Evolutionary conservation across 2,888 invertebrate species (phyloP).

Genomic region (Smittia aterrima): DNA sequence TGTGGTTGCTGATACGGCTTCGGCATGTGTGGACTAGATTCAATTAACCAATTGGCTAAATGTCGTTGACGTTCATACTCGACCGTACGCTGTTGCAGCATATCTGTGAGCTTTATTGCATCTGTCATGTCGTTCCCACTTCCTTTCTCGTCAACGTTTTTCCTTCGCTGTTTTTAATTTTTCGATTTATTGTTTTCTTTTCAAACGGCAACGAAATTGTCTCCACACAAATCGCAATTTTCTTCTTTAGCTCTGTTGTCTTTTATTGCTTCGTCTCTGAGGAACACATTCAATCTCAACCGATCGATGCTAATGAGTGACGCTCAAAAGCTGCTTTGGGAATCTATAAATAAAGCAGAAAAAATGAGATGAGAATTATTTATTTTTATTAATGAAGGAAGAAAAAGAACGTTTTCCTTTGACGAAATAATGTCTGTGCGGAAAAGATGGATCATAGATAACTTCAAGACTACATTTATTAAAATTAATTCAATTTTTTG

Average conservation of each 20-base stretch:
- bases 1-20: slow-evolving; percentile 36
- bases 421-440: background rate
- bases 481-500: no score
- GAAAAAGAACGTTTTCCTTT: background rate
- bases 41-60: slow-evolving; percentile 55
- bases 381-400: background rate
- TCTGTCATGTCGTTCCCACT: slow-evolving; percentile 48
- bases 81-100: slow-evolving; percentile 51
- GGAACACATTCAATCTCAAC: background rate
- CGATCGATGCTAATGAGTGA: background rate
- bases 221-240: background rate
- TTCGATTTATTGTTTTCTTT: background rate
- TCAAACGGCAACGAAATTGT: background rate
- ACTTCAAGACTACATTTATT: no score
- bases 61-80: slow-evolving; percentile 55
- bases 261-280: background rate
- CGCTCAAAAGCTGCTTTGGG: background rate
- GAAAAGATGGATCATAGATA: no score
- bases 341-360: slow-evolving; percentile 12
- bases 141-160: background rate
- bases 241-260: background rate
- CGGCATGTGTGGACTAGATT: slow-evolving; percentile 54
- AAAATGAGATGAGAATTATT: background rate
- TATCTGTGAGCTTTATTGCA: slow-evolving; percentile 51
- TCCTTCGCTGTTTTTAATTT: background rate